These are phyloP conservation scores for Petaurus breviceps DNA, from an alignment of 2,113 vertebrate species.

Conservation along the genomic window DNA sequence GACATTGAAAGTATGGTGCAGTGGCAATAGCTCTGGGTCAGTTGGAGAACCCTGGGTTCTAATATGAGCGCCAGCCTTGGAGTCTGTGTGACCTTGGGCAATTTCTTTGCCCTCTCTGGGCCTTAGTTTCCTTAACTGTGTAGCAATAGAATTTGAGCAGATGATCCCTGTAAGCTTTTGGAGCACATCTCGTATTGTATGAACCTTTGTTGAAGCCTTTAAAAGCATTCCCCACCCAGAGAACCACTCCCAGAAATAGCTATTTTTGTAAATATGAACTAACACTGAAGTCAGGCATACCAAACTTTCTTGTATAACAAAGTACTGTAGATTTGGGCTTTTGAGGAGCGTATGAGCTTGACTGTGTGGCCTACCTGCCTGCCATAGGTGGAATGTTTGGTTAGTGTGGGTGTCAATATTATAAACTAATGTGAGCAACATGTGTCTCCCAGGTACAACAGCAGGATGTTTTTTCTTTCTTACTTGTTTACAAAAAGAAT, in stretches of 20 bases:
- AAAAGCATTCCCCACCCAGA: neutral
- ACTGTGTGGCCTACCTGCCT: constrained; percentile 15
- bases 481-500: constrained; percentile 49
- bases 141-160: no score
- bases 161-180: no score
- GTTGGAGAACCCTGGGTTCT: no score
- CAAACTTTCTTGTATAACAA: constrained; percentile 19
- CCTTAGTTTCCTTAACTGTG: no score
- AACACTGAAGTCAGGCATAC: neutral
- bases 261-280: constrained; percentile 3
- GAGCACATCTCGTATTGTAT: neutral
- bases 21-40: no score
- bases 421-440: constrained; percentile 2
- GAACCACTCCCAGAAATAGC: neutral
- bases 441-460: constrained; percentile 12
- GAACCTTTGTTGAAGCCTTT: constrained; percentile 13
- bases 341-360: constrained; percentile 21
- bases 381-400: constrained; percentile 40
- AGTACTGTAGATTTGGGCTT: constrained; percentile 20
- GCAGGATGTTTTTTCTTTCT: constrained; percentile 45
- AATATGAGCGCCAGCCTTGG: no score
- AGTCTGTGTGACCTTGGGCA: no score
- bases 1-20: no score
- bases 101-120: no score
- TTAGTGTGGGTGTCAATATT: constrained; percentile 17